Evolutionary conservation across 2,113 vertebrate species (phyloP), one percentile per base, ranked within the genome.

Genomic region (Caranx ignobilis): DNA sequence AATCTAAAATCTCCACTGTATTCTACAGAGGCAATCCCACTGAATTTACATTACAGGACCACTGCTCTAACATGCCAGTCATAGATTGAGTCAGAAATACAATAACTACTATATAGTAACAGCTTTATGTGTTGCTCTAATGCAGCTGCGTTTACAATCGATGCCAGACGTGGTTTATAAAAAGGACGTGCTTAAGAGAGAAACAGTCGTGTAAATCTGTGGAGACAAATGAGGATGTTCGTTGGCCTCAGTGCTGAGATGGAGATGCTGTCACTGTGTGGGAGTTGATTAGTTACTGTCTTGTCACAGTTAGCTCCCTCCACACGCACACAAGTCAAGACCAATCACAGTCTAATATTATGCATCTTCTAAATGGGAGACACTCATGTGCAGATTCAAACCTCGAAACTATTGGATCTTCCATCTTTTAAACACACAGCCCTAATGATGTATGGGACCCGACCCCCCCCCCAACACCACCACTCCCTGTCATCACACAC

Each of bases 231-330:
- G 94, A 96, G 95, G 95, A 95, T 95, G 96, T 95, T 96, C 93
- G 95, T 95, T 95, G 95, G 96, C 92, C 95, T 92, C 89, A 91
- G 93, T 52, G 93, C 94, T 93, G 94, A 95, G 93, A 82, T 75
- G 96, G 95, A 96, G 95, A 95, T 26, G 71, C 93, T 92, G 94
- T 95, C 94, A 90, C 94, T 93, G 95, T 94, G 94, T 92, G 95
- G 95, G 95, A 95, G 80, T 35, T 96, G 96, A 96, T 96, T 96
- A 96, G 95, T 95, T 95, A 95, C 96, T 96, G 94, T 96, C 95
- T 61, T 97, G 95, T 96, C 95, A 95, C 94, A 93, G 94, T 95
- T 94, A 57, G 54, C 70, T 43, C 75, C 75, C 54, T 67, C 18
- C 9, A 47, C 69, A 59, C 71, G 21, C 61, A 1, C 41, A 57